Conservation (phyloP, 2,113 vertebrate genomes). For the human (Homo sapiens) region GRCh38 chr9:13416501-13417000, state of each 20-base stretch:
- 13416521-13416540: neutral
- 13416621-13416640: neutral
- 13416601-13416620: neutral
- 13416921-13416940: neutral
- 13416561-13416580: neutral
- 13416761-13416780: neutral
- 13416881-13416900: neutral
- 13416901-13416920: neutral
- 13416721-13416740: neutral
- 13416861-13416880: neutral
- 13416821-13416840: neutral
- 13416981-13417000: neutral
- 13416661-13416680: accelerated
- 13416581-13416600: neutral
- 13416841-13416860: neutral
- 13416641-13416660: neutral
- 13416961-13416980: neutral
- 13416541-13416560: neutral
- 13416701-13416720: neutral
- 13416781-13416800: neutral
- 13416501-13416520: neutral
- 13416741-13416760: neutral
- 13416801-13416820: neutral
- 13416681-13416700: too few species aligned
- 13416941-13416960: neutral